Evolutionary conservation across 2,113 vertebrate genomes (phyloP).

Genomic region (Rattus norvegicus): GRCr8 NC_086021.1:100651001-100651500

Average conservation of each 20-base stretch:
- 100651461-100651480: background rate
- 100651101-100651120: background rate
- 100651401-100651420: background rate
- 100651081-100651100: background rate
- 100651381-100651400: background rate
- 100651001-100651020: background rate
- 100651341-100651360: background rate
- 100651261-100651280: background rate
- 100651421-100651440: background rate
- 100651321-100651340: background rate
- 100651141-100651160: background rate
- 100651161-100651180: background rate
- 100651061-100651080: background rate
- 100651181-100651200: background rate
- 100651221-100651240: background rate
- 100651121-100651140: background rate
- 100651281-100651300: background rate
- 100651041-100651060: background rate
- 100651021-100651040: background rate
- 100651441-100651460: background rate
- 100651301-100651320: background rate
- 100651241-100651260: background rate
- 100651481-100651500: background rate
- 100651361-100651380: slow-evolving; percentile 28
- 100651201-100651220: background rate